Evolutionary conservation across 2,888 invertebrate species (phyloP), one percentile per base, ranked within the genome.

Genomic region (Alviniconcha strummeri): DNA sequence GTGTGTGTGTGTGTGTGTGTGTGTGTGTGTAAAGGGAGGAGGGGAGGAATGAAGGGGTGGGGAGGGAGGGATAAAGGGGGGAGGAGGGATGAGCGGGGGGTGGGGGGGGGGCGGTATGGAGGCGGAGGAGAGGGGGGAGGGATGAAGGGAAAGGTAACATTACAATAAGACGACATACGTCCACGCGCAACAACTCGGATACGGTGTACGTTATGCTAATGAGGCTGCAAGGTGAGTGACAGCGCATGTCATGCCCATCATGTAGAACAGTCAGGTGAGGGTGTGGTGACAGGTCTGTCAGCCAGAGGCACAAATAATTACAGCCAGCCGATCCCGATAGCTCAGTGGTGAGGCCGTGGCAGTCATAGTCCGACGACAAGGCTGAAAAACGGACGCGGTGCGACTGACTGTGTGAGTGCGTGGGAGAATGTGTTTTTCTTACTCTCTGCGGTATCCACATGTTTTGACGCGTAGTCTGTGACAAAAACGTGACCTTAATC

Each of bases 1-100:
- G n/a, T 69, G 15, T n/a, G 71, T 71, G 71, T n/a, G 71, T n/a
- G n/a, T n/a, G 71, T 71, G 17, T n/a, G 71, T 71, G 71, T 71
- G 71, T 64, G 55, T 17, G n/a, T 55, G 17, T 17, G 55, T 17
- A 17, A 36, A 8, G 8, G 36, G 36, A 52, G 36, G 36, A 36
- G 2, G 36, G 36, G 36, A 36, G 36, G 36, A 3, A 36, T 36
- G 36, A 36, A 36, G 36, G 36, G 36, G 36, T 36, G 36, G 36
- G 36, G 36, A 36, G 36, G 36, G 36, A 36, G 36, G 36, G 36
- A 36, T 36, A 3, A 36, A 36, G 36, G 36, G 36, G 36, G 36
- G 3, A 3, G 36, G 36, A 36, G 36, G 36, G 36, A 36, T 36
- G 36, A 36, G 3, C 1, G 36, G 36, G 36, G 36, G 3, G 36